phyloP scores from a whole-genome alignment of 1,140 invertebrate genomes.

The Drosophila seguyi region DNA sequence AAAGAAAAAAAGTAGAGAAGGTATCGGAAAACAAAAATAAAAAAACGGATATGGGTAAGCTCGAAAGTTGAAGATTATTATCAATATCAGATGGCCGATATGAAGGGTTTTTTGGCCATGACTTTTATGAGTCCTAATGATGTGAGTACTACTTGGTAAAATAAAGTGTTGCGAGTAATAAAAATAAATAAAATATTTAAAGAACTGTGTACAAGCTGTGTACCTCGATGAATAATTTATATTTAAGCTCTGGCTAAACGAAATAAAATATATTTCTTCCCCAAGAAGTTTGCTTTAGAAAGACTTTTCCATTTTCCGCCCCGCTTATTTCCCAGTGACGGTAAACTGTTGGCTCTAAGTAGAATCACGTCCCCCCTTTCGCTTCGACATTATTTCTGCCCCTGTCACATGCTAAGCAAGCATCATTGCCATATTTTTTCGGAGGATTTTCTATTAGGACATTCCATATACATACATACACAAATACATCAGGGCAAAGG shows the following conservation, averaged over 20 bases:
- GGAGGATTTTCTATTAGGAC: conserved; percentile 49
- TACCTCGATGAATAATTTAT: background rate
- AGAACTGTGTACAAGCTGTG: background rate
- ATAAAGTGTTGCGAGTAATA: background rate
- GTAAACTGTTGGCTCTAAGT: conserved; percentile 4
- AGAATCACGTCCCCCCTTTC: conserved; percentile 1
- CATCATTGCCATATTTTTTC: conserved; percentile 44
- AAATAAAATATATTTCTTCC: background rate
- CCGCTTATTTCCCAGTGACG: conserved; percentile 5
- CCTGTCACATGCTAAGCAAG: conserved; percentile 37
- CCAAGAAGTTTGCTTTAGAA: background rate
- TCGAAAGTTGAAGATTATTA: conserved; percentile 33
- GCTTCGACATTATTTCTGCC: conserved; percentile 10
- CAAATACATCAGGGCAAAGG: conserved; percentile 36
- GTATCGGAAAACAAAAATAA: conserved; percentile 20
- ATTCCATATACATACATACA: conserved; percentile 28
- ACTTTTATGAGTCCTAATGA: conserved; percentile 18
- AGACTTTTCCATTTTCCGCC: conserved; percentile 21
- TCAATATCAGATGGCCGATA: conserved; percentile 32
- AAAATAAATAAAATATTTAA: conserved; percentile 2
- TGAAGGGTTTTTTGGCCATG: conserved; percentile 2
- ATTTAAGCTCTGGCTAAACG: background rate
- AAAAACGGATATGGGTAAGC: conserved; percentile 13
- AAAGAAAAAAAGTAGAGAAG: background rate
- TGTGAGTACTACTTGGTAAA: background rate